These are phyloP conservation scores for Porites evermanni DNA, from an alignment of 92 coral and sea anemone species.

Conservation along the genomic window DNA sequence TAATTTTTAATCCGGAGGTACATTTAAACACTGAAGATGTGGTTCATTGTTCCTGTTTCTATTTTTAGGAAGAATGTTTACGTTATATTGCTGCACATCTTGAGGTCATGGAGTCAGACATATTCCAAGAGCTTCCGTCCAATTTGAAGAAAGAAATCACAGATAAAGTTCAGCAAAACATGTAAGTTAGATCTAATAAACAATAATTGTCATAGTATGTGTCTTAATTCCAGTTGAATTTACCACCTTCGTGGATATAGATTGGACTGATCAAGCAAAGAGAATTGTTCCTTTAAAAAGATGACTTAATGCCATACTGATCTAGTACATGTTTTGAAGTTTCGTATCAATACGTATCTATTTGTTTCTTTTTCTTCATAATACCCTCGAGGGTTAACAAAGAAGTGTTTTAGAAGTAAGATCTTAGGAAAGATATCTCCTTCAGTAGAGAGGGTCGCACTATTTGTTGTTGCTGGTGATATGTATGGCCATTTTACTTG, in stretches of 20 bases:
- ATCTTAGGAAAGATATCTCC: no score
- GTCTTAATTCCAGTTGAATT: neutral
- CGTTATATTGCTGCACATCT: constrained; percentile 56
- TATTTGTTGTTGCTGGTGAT: neutral
- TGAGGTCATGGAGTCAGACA: constrained; percentile 61
- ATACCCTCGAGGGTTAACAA: no score
- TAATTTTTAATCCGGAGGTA: neutral
- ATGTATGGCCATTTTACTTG: no score
- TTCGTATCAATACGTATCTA: no score
- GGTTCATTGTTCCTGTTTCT: neutral
- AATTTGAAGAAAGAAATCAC: constrained; percentile 55
- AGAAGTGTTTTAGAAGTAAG: no score
- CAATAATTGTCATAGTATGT: neutral
- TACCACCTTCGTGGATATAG: neutral
- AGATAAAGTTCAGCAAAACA: constrained; percentile 30
- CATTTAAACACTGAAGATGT: neutral
- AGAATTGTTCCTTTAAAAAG: no score
- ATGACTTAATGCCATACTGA: no score
- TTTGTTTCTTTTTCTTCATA: no score
- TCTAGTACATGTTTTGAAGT: no score
- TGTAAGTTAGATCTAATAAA: constrained; percentile 6
- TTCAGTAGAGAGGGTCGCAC: neutral
- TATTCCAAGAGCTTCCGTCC: constrained; percentile 57
- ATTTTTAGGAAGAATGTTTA: constrained; percentile 60
- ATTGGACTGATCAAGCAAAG: no score